Evolutionary conservation across 1,140 invertebrate species (phyloP).

Genomic region (Drosophila eugracilis): DNA sequence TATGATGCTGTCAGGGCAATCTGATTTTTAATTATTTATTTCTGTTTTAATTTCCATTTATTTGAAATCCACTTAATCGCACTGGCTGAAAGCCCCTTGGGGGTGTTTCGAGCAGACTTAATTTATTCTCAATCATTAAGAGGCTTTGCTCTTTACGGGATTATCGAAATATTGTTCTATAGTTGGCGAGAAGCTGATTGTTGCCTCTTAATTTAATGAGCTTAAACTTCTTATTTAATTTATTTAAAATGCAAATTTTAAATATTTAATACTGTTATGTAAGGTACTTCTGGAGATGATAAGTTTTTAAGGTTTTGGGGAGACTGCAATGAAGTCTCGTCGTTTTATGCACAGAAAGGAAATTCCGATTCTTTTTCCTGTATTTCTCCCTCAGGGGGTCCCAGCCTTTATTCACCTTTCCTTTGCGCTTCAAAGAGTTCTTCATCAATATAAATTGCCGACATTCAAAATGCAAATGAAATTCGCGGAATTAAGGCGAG

Average conservation of each 20-base stretch:
- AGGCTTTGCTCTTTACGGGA: neutral
- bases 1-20: too few relatives aligned
- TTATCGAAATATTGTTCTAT: neutral
- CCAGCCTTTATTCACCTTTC: neutral
- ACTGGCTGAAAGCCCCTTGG: neutral
- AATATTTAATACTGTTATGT: neutral
- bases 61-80: neutral
- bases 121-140: neutral
- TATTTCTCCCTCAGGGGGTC: neutral
- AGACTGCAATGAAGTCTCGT: too few relatives aligned
- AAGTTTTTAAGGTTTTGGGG: too few relatives aligned
- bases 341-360: too few relatives aligned
- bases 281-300: too few relatives aligned
- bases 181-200: neutral
- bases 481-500: conserved; percentile 36
- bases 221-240: neutral
- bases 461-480: conserved; percentile 46
- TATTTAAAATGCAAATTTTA: neutral
- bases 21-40: neutral
- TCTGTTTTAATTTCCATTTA: neutral
- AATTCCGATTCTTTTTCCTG: neutral
- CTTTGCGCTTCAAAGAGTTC: conserved; percentile 12
- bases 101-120: neutral
- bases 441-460: conserved; percentile 24
- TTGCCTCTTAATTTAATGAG: neutral